Percentiles rank a stretch among this genome's conserved stretches.
phyloP scores from a whole-genome alignment of 2,888 invertebrate species.

The Agriopis leucophaearia region DNA sequence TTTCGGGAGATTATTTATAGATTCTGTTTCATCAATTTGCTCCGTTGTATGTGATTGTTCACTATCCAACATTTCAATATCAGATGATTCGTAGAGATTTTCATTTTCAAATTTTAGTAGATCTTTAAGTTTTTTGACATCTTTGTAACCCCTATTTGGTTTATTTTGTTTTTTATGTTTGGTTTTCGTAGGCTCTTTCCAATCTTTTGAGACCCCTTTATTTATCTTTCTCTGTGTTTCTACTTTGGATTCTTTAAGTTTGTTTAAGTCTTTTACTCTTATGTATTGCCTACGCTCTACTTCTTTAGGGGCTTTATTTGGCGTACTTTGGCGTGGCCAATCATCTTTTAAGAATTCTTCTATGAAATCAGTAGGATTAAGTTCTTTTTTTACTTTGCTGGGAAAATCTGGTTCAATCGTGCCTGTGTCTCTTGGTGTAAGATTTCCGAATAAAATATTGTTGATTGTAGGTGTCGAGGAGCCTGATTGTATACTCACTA shows the following conservation, averaged over 20 bases:
- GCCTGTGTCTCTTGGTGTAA: slow-evolving; percentile 39
- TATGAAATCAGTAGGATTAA: slow-evolving; percentile 50
- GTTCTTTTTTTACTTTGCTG: slow-evolving; percentile 42
- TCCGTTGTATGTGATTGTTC: not conserved
- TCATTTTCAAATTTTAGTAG: not conserved
- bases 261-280: slow-evolving; percentile 25
- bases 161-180: not conserved
- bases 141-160: slow-evolving; percentile 7
- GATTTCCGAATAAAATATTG: slow-evolving; percentile 69
- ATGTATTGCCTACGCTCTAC: slow-evolving; percentile 17
- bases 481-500: slow-evolving; percentile 49
- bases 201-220: not conserved
- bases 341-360: slow-evolving; percentile 59
- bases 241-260: slow-evolving; percentile 1
- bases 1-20: slow-evolving; percentile 6
- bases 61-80: slow-evolving; percentile 28
- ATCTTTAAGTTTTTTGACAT: slow-evolving; percentile 16
- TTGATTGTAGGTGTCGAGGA: slow-evolving; percentile 71
- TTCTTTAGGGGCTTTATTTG: slow-evolving; percentile 32
- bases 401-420: slow-evolving; percentile 30
- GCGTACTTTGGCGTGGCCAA: slow-evolving; percentile 4
- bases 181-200: not conserved
- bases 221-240: slow-evolving; percentile 21
- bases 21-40: not conserved
- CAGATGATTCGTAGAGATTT: not conserved